Evolutionary conservation across 2,113 vertebrate species (phyloP).

Genomic region (Zapornia atra): DNA sequence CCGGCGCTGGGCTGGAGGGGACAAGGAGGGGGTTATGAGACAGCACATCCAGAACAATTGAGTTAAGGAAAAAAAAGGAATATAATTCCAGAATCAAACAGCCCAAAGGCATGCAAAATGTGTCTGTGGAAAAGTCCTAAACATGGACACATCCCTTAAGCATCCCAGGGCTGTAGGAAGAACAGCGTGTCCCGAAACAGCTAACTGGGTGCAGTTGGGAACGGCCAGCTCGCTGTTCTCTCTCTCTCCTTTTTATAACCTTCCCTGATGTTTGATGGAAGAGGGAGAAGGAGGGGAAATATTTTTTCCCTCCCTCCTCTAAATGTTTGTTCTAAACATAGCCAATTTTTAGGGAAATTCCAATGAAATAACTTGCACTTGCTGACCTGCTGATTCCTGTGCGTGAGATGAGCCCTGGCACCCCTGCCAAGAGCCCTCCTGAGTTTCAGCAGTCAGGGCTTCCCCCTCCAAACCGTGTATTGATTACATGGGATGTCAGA

Average conservation of each 20-base stretch:
- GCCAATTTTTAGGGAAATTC: constrained; percentile 1
- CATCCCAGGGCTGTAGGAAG: neutral
- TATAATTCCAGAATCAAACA: neutral
- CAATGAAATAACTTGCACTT: neutral
- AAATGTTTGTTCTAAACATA: neutral
- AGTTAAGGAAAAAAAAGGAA: neutral
- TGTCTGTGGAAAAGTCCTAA: constrained; percentile 21
- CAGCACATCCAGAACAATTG: neutral
- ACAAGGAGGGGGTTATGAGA: neutral
- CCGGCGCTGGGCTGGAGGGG: neutral
- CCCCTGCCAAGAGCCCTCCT: neutral
- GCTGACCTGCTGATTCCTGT: neutral
- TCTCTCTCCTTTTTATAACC: neutral
- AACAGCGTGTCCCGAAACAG: constrained; percentile 1
- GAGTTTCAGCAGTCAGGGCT: neutral
- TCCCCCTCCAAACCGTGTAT: neutral
- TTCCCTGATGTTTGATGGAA: neutral
- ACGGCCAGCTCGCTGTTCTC: neutral
- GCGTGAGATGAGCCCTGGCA: neutral
- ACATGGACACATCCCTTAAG: neutral
- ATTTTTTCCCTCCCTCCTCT: neutral
- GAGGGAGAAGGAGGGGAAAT: neutral
- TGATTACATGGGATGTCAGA: accelerated
- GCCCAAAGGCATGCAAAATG: neutral
- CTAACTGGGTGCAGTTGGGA: neutral